Evolutionary conservation across 2,797 vertebrate species (phyloP).

Genomic region (Threskiornis aethiopicus): DNA sequence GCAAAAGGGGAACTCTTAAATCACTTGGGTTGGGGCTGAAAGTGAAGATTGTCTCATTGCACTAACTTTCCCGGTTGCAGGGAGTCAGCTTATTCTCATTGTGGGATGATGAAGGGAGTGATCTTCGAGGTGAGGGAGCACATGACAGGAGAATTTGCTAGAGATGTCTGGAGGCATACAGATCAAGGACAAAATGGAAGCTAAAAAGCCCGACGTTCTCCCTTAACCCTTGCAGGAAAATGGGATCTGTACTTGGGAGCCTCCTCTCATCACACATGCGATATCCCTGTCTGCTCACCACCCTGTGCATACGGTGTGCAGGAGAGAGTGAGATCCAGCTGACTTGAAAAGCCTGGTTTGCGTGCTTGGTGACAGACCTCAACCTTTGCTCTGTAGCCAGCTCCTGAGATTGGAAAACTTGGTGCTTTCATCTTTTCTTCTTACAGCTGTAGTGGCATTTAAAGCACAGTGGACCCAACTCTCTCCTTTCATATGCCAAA

Average conservation of each 20-base stretch:
- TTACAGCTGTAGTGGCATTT: neutral
- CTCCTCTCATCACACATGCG: neutral
- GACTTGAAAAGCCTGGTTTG: neutral
- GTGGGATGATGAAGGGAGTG: neutral
- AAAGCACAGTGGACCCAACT: neutral
- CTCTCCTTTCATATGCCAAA: neutral
- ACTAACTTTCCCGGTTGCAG: neutral
- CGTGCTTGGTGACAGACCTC: neutral
- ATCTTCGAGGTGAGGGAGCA: neutral
- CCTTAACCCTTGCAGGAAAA: neutral
- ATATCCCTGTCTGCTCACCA: neutral
- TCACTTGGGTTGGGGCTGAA: neutral
- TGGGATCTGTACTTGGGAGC: neutral
- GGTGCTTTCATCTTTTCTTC: neutral
- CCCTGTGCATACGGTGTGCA: fast-evolving
- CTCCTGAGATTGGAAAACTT: neutral
- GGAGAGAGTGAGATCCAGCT: neutral
- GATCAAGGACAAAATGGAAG: neutral
- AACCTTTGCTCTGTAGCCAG: neutral
- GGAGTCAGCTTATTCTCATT: neutral
- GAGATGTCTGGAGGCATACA: neutral
- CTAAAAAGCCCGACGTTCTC: neutral
- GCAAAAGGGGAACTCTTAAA: neutral
- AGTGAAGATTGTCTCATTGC: neutral
- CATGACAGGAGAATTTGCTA: neutral